Evolutionary conservation across 2,113 vertebrate species (phyloP), one percentile per base, ranked within the genome.

Genomic region (Eupsittula cactorum): DNA sequence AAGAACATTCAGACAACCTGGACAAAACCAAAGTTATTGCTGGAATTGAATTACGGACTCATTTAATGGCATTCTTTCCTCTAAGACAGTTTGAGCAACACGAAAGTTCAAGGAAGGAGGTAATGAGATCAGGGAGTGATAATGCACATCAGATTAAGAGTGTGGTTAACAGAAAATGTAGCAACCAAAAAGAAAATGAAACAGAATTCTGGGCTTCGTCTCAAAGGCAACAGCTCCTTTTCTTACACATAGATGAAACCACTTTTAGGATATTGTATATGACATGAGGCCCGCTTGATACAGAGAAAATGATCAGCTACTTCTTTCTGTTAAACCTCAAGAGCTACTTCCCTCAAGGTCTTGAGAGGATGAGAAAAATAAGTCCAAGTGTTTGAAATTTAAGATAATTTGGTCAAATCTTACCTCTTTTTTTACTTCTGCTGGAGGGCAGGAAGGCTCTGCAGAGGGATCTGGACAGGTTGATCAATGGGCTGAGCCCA

Each of bases 81-180:
- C 23, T 37, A 88, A 88, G 46, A 71, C 33, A 52, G 42, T 78
- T 60, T 53, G 31, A 77, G 46, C 39, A 90, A 86, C 23, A 47
- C 35, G 9, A 21, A 55, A 93, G 76, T 78, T 88, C 55, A 83
- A 64, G 71, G 71, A 93, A 92, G 70, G 76, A 96, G 33, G 42
- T 86, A 93, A 93, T 75, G 79, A 96, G 76, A 96, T 86, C 88
- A 81, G 33, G 55, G 85, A 83, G 50, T 88, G 90, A 95, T 86
- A 97, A 96, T 31, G 37, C 50, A 83, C 88, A 75, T 95, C 90
- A 81, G n/a, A 95, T 82, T 78, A 86, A 88, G 60, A 37, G 7
- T 88, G 88, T 70, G 90, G 70, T 71, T 94, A 83, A 82, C 28
- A 28, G 23, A 91, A 90, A 95, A 92, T 47, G 28, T 35, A 83